These are phyloP conservation scores for Dryobates pubescens DNA, from an alignment of 2,797 vertebrate genomes.

Conservation along the genomic window DNA sequence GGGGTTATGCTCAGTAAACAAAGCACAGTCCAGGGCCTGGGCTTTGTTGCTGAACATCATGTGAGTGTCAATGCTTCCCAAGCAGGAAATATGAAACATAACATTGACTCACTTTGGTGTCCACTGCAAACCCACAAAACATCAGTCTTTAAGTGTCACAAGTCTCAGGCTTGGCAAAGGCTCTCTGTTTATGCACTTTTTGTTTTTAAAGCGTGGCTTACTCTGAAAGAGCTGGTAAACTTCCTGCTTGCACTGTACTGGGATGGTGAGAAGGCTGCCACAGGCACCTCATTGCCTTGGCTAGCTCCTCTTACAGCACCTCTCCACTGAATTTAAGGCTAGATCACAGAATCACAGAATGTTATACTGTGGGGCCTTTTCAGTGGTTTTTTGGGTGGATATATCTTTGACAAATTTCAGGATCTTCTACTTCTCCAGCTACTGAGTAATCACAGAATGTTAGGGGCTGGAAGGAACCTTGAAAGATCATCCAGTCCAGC, in stretches of 20 bases:
- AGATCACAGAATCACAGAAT: not conserved
- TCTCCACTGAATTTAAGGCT: not conserved
- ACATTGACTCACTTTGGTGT: constrained; percentile 17
- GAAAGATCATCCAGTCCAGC: no score
- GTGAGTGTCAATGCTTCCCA: not conserved
- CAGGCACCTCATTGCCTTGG: not conserved
- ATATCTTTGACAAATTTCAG: not conserved
- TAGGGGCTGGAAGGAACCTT: no score
- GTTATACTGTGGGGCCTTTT: not conserved
- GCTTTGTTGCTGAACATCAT: constrained; percentile 20
- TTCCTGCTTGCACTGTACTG: not conserved
- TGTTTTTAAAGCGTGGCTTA: not conserved
- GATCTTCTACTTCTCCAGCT: not conserved
- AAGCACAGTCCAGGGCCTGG: not conserved
- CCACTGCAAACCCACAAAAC: constrained; percentile 44
- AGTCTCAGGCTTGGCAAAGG: not conserved
- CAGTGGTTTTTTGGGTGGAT: not conserved
- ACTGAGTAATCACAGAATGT: not conserved
- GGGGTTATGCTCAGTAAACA: not conserved
- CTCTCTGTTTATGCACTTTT: not conserved
- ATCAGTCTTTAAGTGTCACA: not conserved
- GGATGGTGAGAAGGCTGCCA: not conserved
- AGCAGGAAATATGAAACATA: constrained; percentile 35
- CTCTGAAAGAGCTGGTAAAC: not conserved
- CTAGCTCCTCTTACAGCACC: not conserved